Evolutionary conservation across 2,888 invertebrate species (phyloP).

Genomic region (Chironomus riparius): DNA sequence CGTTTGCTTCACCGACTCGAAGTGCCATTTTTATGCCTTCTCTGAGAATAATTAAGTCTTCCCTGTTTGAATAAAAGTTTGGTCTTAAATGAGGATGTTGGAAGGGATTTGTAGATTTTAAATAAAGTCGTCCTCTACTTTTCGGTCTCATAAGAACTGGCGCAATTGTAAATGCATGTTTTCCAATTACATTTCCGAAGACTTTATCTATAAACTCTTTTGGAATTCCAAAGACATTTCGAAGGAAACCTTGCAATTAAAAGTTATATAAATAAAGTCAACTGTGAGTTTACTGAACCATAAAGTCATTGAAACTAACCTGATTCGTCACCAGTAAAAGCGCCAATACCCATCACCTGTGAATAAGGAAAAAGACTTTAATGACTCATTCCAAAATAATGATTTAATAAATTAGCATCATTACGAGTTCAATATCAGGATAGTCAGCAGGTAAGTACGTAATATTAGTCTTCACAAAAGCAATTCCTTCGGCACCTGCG

Average conservation of each 20-base stretch:
- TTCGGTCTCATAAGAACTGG: conserved; percentile 65
- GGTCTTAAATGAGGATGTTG: conserved; percentile 70
- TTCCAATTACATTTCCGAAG: conserved; percentile 36
- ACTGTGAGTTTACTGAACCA: too few relatives aligned
- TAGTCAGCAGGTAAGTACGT: conserved; percentile 43
- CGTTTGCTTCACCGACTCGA: conserved; percentile 45
- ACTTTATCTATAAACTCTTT: conserved; percentile 43
- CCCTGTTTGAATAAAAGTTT: conserved; percentile 67
- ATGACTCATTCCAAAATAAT: neutral
- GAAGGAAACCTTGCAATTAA: conserved; percentile 54
- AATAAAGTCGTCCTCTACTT: conserved; percentile 60
- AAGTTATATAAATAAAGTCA: too few relatives aligned
- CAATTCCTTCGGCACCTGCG: conserved; percentile 68
- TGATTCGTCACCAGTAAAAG: conserved; percentile 56
- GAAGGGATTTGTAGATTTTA: conserved; percentile 62
- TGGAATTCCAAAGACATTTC: conserved; percentile 51
- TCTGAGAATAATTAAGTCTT: conserved; percentile 63
- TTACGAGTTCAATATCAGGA: conserved; percentile 70
- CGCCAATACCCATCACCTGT: conserved; percentile 58
- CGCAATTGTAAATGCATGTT: conserved; percentile 53
- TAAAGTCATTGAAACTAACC: too few relatives aligned
- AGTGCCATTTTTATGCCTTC: conserved; percentile 64
- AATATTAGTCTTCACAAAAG: conserved; percentile 60
- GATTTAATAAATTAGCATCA: neutral
- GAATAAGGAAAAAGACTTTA: neutral